Conservation (phyloP, 1,140 invertebrate species). For the Drosophila malerkotliana region DNA sequence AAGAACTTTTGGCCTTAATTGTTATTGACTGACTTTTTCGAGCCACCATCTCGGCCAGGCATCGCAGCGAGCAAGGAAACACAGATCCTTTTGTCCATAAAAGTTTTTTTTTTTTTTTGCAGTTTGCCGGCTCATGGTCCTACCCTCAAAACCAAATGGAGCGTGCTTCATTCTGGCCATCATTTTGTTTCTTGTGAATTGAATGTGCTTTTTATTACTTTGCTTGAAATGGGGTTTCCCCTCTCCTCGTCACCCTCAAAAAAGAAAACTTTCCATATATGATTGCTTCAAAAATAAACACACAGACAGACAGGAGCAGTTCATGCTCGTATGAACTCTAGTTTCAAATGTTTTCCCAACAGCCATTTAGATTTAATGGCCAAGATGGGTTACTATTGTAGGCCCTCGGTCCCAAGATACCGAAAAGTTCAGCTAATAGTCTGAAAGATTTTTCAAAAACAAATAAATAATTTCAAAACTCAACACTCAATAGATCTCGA, state of each 20-base stretch:
- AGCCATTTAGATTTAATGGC: constrained; percentile 36
- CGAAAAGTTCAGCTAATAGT: neutral
- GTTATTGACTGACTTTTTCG: constrained; percentile 69
- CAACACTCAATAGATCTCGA: constrained; percentile 16
- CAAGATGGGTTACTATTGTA: constrained; percentile 14
- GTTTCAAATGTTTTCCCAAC: constrained; percentile 3
- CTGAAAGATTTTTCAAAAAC: constrained; percentile 32
- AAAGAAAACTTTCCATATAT: constrained; percentile 37
- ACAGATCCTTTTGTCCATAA: constrained; percentile 42
- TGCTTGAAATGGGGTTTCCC: constrained; percentile 36
- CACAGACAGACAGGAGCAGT: neutral
- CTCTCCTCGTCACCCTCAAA: neutral
- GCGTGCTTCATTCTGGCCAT: constrained; percentile 39
- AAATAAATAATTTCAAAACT: constrained; percentile 27
- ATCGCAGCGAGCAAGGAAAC: neutral
- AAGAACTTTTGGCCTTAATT: constrained; percentile 75
- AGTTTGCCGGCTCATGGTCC: constrained; percentile 26
- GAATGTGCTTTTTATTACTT: constrained; percentile 55
- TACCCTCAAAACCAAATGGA: constrained; percentile 55
- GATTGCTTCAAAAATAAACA: constrained; percentile 26
- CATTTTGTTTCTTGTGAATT: constrained; percentile 50
- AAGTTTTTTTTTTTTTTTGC: constrained; percentile 42
- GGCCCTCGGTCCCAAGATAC: neutral
- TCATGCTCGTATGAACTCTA: constrained; percentile 7
- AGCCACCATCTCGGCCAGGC: constrained; percentile 4